Percentiles rank a stretch among this genome's conserved stretches.
Conservation (phyloP, 1,140 invertebrate genomes). For the Dysdera silvatica region DNA sequence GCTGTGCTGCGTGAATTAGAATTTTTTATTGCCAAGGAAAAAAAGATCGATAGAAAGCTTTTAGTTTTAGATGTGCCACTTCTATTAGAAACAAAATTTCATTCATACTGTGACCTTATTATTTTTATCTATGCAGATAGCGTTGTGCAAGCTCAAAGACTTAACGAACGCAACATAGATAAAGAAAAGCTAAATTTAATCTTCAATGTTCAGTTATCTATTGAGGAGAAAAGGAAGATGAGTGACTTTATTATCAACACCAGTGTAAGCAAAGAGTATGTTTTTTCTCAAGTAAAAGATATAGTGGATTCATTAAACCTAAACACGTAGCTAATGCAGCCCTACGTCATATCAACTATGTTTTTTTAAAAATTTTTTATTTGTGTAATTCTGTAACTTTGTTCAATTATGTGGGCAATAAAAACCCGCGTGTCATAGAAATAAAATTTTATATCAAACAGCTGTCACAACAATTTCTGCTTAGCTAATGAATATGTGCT, state of each 20-base stretch:
- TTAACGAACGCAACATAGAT: slow-evolving; percentile 11
- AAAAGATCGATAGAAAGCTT: slow-evolving; percentile 3
- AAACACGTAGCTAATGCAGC: neutral
- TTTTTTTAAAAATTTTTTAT: neutral
- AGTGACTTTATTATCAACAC: slow-evolving; percentile 6
- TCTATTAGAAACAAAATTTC: slow-evolving; percentile 5
- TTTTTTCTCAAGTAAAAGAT: slow-evolving; percentile 8
- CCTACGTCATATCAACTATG: neutral
- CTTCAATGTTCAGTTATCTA: slow-evolving; percentile 4
- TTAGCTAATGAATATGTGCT: neutral
- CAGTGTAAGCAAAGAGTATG: slow-evolving; percentile 7
- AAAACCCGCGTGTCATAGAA: neutral
- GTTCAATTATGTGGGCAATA: neutral
- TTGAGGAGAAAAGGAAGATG: slow-evolving; percentile 7
- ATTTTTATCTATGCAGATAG: slow-evolving; percentile 1
- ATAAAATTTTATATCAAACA: neutral
- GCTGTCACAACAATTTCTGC: neutral
- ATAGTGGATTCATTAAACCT: slow-evolving; percentile 2
- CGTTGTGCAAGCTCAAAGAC: slow-evolving; percentile 8
- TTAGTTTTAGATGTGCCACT: slow-evolving; percentile 13
- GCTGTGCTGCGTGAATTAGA: neutral
- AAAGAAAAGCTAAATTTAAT: slow-evolving; percentile 6
- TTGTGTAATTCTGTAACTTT: neutral
- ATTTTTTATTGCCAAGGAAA: neutral
- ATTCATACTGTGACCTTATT: slow-evolving; percentile 4